Evolutionary conservation across 1,140 invertebrate genomes (phyloP).

Genomic region (Sminthurides bifidus): DNA sequence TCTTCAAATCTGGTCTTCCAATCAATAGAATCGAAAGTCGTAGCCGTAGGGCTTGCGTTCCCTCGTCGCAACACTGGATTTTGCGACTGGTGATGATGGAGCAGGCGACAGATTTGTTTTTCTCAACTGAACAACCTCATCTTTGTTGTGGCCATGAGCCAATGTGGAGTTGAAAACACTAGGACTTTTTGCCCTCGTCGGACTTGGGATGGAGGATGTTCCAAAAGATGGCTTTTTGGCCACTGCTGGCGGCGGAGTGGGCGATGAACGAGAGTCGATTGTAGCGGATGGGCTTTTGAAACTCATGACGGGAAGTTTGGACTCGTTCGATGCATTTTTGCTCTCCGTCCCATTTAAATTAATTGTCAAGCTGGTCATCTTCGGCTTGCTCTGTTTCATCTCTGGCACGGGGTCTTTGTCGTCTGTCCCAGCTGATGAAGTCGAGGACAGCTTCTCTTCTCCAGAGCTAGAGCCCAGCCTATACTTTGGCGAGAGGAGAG

Average conservation of each 20-base stretch:
- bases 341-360: constrained; percentile 9
- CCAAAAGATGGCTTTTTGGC: not conserved
- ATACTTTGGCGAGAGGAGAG: not conserved
- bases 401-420: too few species aligned
- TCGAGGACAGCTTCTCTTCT: not conserved
- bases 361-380: constrained; percentile 21
- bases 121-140: not conserved
- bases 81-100: constrained; percentile 8
- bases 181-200: not conserved
- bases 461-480: not conserved
- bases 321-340: not conserved
- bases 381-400: too few species aligned
- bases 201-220: not conserved
- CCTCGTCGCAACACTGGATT: not conserved
- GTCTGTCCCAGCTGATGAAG: not conserved
- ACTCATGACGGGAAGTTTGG: too few species aligned
- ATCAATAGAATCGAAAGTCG: constrained; percentile 20
- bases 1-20: constrained; percentile 32
- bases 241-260: not conserved
- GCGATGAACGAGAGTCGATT: too few species aligned
- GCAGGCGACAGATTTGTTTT: not conserved
- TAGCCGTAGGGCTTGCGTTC: not conserved
- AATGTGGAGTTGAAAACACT: not conserved
- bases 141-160: not conserved
- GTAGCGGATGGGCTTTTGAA: too few species aligned